Percentiles rank a stretch among this genome's conserved stretches.
Conservation (phyloP, 2,113 vertebrate genomes). For the Pituophis catenifer region DNA sequence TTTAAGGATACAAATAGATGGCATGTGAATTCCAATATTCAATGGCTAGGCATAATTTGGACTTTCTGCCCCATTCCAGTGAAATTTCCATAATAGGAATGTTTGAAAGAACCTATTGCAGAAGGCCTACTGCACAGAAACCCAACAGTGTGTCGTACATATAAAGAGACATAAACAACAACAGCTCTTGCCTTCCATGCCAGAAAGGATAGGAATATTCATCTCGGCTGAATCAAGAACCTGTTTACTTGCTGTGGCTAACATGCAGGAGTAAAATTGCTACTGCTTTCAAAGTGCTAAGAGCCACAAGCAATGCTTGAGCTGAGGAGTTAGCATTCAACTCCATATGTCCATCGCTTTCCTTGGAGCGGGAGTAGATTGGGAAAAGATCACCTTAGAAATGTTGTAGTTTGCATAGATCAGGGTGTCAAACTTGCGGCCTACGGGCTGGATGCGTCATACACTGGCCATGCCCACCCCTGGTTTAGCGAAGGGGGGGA, state of each 20-base stretch:
- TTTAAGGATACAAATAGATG: background rate
- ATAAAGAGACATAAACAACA: background rate
- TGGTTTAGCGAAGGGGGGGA: too few relatives aligned
- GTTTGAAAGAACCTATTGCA: background rate
- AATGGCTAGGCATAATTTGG: background rate
- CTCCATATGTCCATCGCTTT: background rate
- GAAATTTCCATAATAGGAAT: background rate
- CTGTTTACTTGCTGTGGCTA: background rate
- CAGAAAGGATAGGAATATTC: background rate
- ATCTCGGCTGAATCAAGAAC: background rate
- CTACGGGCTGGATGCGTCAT: fast-evolving
- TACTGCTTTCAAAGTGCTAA: background rate
- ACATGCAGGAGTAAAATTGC: background rate
- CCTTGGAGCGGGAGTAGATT: background rate
- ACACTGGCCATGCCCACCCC: too few relatives aligned
- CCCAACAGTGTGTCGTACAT: background rate
- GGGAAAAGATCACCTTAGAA: background rate
- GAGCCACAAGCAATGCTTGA: background rate
- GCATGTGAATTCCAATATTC: background rate
- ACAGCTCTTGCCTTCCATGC: background rate
- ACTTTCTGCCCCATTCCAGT: background rate
- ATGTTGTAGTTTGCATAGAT: background rate
- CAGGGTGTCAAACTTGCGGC: too few relatives aligned
- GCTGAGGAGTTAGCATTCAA: background rate
- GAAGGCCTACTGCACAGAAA: background rate